A percentile compares a stretch with the other conserved stretches of the same genome.
Conservation (phyloP, 2,888 invertebrate genomes). For the Saturnia pavonia region DNA sequence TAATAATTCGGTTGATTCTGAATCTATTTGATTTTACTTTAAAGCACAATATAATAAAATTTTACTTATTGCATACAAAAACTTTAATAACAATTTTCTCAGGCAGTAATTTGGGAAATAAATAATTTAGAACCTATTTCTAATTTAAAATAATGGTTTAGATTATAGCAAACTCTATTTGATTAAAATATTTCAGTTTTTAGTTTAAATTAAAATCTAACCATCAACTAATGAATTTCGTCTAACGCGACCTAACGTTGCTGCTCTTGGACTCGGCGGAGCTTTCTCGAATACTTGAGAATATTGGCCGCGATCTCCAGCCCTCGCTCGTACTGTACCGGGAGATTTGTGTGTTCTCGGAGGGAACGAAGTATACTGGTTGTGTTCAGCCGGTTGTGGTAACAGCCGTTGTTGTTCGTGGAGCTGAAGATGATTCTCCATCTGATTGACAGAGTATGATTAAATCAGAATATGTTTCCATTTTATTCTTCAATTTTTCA, state of each 20-base stretch:
- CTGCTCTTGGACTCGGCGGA: constrained; percentile 77
- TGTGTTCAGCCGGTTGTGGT: constrained; percentile 68
- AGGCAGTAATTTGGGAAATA: not conserved
- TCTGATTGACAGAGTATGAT: constrained; percentile 39
- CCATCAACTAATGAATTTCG: constrained; percentile 67
- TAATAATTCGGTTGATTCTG: too few relatives aligned
- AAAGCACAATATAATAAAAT: not conserved
- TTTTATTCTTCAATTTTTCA: too few relatives aligned
- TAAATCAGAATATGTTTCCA: not conserved
- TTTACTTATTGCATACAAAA: not conserved
- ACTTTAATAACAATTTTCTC: not conserved
- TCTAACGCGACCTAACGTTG: constrained; percentile 69
- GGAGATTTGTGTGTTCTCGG: constrained; percentile 59
- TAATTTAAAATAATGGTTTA: too few relatives aligned
- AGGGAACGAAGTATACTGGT: constrained; percentile 77
- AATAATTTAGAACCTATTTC: too few relatives aligned
- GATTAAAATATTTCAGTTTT: not conserved
- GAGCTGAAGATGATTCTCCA: constrained; percentile 75
- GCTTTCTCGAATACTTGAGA: constrained; percentile 82
- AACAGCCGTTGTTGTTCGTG: constrained; percentile 76
- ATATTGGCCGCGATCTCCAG: constrained; percentile 76
- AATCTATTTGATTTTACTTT: not conserved
- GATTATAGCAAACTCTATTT: not conserved
- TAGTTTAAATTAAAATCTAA: constrained; percentile 28
- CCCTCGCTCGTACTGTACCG: constrained; percentile 65